A percentile compares a stretch with the other conserved stretches of the same genome.
Evolutionary conservation across 92 coral and sea anemone species (phyloP).

Genomic region (Porites evermanni): DNA sequence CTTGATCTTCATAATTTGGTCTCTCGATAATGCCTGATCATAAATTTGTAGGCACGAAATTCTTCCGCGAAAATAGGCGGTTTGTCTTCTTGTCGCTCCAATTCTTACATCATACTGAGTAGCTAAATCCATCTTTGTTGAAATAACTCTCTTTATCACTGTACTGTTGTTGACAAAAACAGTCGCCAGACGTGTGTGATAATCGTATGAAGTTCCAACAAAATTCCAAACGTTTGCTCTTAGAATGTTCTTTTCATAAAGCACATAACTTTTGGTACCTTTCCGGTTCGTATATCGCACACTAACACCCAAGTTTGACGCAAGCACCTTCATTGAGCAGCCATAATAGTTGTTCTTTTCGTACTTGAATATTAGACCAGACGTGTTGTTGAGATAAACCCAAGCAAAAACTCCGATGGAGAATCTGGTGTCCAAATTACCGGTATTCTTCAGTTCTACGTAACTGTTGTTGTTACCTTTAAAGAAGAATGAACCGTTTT

Average conservation of each 20-base stretch:
- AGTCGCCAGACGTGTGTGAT: conserved; percentile 54
- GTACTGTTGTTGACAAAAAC: conserved; percentile 56
- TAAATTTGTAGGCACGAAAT: conserved; percentile 61
- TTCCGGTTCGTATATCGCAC: conserved; percentile 16
- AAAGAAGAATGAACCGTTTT: conserved; percentile 44
- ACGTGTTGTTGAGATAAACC: conserved; percentile 16
- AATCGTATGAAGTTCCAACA: conserved; percentile 57
- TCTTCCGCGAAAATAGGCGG: conserved; percentile 34
- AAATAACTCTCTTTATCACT: conserved; percentile 37
- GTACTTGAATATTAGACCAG: conserved; percentile 19
- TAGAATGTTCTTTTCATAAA: conserved; percentile 5
- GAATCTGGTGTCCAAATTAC: conserved; percentile 21
- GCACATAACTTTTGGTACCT: background rate
- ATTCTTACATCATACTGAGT: conserved; percentile 41
- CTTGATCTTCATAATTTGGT: conserved; percentile 45
- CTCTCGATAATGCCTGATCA: conserved; percentile 47
- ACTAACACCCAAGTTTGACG: background rate
- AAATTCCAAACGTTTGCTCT: conserved; percentile 50
- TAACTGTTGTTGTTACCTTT: conserved; percentile 17
- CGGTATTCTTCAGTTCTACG: conserved; percentile 9
- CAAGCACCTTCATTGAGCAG: background rate
- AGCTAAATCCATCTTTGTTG: conserved; percentile 45
- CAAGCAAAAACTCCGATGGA: conserved; percentile 27
- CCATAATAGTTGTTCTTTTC: background rate
- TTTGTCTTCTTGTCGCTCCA: conserved; percentile 32